Evolutionary conservation across 2,797 vertebrate genomes (phyloP).

Genomic region (Notamacropus eugenii): DNA sequence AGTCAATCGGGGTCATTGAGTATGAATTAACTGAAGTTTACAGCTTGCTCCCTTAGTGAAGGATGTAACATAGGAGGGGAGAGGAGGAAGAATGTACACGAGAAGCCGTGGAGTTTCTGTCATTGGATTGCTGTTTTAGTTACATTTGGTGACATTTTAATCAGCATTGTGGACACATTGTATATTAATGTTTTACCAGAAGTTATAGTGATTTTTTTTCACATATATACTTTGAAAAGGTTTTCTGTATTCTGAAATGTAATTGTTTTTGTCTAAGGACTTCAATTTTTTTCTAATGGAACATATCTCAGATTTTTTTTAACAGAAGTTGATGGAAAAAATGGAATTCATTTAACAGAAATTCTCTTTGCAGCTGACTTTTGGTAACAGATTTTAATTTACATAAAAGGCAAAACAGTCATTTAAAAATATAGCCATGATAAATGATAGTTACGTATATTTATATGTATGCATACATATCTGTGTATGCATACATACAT

Average conservation of each 20-base stretch:
- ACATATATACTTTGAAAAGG: constrained; percentile 41
- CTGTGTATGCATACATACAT: neutral
- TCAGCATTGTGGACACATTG: constrained; percentile 11
- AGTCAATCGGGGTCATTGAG: neutral
- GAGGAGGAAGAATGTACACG: constrained; percentile 23
- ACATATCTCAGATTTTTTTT: constrained; percentile 36
- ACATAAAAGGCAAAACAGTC: neutral
- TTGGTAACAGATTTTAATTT: constrained; percentile 23
- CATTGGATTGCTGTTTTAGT: constrained; percentile 8
- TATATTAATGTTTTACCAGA: neutral
- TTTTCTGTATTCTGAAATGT: constrained; percentile 41
- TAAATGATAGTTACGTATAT: neutral
- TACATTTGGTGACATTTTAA: constrained; percentile 40
- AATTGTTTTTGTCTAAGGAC: constrained; percentile 34
- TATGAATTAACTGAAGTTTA: neutral
- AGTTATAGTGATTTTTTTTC: constrained; percentile 42
- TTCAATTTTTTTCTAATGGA: constrained; percentile 36
- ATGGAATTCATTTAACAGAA: constrained; percentile 22
- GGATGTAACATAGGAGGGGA: neutral
- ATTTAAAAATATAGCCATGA: neutral
- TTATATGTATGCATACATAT: neutral
- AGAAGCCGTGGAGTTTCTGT: constrained; percentile 22
- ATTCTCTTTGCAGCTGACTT: constrained; percentile 38
- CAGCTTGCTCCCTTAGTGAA: neutral
- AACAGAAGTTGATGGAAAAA: constrained; percentile 39